These are phyloP conservation scores for Cephus nigrinus DNA, from an alignment of 2,888 invertebrate species.

Conservation along the genomic window DNA sequence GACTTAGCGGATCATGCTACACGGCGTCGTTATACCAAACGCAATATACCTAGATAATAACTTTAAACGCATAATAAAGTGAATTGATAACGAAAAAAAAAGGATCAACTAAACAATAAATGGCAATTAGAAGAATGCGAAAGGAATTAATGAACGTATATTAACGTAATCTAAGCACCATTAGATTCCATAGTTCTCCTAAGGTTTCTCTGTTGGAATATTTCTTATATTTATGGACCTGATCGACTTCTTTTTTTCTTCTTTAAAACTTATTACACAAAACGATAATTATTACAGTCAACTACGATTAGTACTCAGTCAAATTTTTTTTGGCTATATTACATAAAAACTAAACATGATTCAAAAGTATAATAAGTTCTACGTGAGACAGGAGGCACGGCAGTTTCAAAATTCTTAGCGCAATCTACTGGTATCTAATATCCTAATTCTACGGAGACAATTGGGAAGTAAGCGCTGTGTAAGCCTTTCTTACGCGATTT, in stretches of 20 bases:
- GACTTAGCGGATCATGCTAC: no score
- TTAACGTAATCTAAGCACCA: neutral
- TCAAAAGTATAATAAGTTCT: slow-evolving; percentile 11
- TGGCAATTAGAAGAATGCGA: neutral
- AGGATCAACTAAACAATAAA: no score
- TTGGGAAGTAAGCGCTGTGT: slow-evolving; percentile 35
- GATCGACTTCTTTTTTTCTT: neutral
- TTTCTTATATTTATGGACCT: neutral
- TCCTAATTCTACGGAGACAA: slow-evolving; percentile 10
- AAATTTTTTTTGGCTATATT: slow-evolving; percentile 13
- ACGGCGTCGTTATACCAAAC: no score
- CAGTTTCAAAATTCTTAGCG: slow-evolving; percentile 29
- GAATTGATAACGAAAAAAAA: no score
- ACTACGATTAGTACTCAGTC: slow-evolving; percentile 22
- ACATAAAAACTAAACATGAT: neutral
- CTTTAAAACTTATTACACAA: neutral
- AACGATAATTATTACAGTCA: slow-evolving; percentile 10
- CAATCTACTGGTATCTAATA: slow-evolving; percentile 23
- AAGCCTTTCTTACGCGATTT: slow-evolving; percentile 32
- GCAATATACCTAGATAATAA: no score
- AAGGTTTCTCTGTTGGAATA: slow-evolving; percentile 12
- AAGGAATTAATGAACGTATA: neutral
- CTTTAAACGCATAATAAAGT: no score
- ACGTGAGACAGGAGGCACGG: slow-evolving; percentile 47
- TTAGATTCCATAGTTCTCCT: slow-evolving; percentile 1